Evolutionary conservation across 2,113 vertebrate species (phyloP).

Genomic region (Pungitius pungitius): DNA sequence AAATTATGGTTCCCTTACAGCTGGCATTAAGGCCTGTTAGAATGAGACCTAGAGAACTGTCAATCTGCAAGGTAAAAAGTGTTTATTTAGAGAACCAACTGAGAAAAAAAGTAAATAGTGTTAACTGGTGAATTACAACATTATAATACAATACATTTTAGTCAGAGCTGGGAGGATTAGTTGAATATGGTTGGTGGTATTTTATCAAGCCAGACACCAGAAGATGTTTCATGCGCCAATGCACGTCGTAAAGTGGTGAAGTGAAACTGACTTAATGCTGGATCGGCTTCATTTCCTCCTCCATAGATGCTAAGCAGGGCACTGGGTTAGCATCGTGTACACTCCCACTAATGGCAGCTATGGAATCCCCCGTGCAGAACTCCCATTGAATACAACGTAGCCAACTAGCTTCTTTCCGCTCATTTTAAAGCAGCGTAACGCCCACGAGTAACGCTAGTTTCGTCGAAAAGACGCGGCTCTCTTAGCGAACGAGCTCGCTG

Average conservation of each 20-base stretch:
- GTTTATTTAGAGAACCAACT: too few species aligned
- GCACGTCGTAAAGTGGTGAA: neutral
- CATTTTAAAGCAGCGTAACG: neutral
- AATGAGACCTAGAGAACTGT: neutral
- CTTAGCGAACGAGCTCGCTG: conserved; percentile 5
- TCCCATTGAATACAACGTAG: neutral
- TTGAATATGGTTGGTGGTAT: neutral
- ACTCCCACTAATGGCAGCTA: neutral
- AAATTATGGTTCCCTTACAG: neutral
- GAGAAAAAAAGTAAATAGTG: too few species aligned
- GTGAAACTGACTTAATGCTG: neutral
- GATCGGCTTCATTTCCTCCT: neutral
- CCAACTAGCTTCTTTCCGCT: neutral
- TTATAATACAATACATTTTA: neutral
- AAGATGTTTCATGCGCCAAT: neutral
- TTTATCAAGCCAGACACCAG: neutral
- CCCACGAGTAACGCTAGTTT: too few species aligned
- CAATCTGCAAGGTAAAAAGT: neutral
- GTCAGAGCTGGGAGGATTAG: neutral
- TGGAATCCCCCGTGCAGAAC: neutral
- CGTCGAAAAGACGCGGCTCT: neutral
- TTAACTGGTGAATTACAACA: neutral
- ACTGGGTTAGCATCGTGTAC: neutral
- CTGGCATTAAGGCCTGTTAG: neutral
- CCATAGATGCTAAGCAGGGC: neutral